phyloP scores from a whole-genome alignment of 2,888 invertebrate genomes.

The Drosophila longiperda region DNA sequence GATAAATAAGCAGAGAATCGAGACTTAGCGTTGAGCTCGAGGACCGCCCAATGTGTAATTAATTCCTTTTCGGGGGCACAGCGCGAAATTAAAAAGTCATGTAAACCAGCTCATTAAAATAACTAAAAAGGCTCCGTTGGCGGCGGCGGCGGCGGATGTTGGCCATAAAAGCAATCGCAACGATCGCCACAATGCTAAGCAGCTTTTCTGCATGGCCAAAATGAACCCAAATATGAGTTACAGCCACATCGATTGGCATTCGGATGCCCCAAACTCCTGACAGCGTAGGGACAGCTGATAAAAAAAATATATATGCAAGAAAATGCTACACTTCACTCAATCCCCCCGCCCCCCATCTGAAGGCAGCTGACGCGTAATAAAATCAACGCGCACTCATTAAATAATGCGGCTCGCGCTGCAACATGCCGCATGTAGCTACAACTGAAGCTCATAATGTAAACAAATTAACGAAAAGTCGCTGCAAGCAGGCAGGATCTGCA shows the following conservation, averaged over 20 bases:
- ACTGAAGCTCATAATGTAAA: slow-evolving; percentile 84
- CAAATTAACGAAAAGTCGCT: slow-evolving; percentile 78
- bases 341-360: background rate
- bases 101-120: slow-evolving; percentile 85
- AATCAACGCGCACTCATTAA: slow-evolving; percentile 78
- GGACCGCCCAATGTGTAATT: slow-evolving; percentile 85
- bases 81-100: slow-evolving; percentile 85
- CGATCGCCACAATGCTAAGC: slow-evolving; percentile 53
- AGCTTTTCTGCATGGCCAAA: slow-evolving; percentile 55
- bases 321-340: background rate
- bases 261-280: slow-evolving; percentile 17
- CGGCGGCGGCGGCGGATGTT: slow-evolving; percentile 42
- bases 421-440: slow-evolving; percentile 73
- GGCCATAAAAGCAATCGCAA: slow-evolving; percentile 27
- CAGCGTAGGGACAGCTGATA: slow-evolving; percentile 20
- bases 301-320: slow-evolving; percentile 1
- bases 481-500: slow-evolving; percentile 6
- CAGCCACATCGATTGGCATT: slow-evolving; percentile 19
- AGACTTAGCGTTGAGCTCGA: slow-evolving; percentile 43
- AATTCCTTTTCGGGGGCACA: slow-evolving; percentile 83
- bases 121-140: slow-evolving; percentile 63
- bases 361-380: slow-evolving; percentile 55
- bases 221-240: slow-evolving; percentile 66
- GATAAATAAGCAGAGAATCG: slow-evolving; percentile 62
- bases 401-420: slow-evolving; percentile 74